Evolutionary conservation across 2,113 vertebrate genomes (phyloP).

Genomic region (Holacanthus passer): DNA sequence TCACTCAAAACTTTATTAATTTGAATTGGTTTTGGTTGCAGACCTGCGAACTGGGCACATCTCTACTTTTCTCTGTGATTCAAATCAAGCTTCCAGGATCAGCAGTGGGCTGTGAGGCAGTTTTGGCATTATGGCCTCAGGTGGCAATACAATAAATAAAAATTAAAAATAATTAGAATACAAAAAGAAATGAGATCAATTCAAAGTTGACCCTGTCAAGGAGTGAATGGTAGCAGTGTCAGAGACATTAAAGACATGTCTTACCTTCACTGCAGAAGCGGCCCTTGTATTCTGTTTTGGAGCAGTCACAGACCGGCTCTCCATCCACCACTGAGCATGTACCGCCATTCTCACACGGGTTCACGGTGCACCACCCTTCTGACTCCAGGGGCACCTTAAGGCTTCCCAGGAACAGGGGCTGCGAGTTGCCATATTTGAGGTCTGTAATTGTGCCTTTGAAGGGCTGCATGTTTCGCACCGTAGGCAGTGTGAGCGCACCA

Average conservation of each 20-base stretch:
- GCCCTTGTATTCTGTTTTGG: constrained; percentile 93
- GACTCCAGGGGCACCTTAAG: constrained; percentile 90
- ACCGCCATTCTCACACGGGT: constrained; percentile 96
- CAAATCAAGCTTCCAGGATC: neutral
- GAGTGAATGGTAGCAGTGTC: neutral
- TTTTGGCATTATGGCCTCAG: neutral
- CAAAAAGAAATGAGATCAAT: neutral
- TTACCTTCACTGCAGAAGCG: constrained; percentile 97
- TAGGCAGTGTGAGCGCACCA: constrained; percentile 91
- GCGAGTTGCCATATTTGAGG: constrained; percentile 93
- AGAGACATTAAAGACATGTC: neutral
- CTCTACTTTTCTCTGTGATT: neutral
- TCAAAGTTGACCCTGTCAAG: neutral
- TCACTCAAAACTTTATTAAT: neutral
- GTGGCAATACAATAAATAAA: neutral
- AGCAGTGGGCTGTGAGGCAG: neutral
- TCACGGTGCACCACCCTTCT: constrained; percentile 92
- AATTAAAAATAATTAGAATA: neutral
- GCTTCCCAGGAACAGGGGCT: constrained; percentile 91
- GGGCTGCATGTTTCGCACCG: constrained; percentile 87
- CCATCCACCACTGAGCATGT: constrained; percentile 93
- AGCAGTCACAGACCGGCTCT: constrained; percentile 93
- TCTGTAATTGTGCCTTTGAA: constrained; percentile 94
- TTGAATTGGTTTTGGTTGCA: neutral
- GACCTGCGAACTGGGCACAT: neutral